Conservation (phyloP, 1,140 invertebrate species). For the Anastrepha ludens region DNA sequence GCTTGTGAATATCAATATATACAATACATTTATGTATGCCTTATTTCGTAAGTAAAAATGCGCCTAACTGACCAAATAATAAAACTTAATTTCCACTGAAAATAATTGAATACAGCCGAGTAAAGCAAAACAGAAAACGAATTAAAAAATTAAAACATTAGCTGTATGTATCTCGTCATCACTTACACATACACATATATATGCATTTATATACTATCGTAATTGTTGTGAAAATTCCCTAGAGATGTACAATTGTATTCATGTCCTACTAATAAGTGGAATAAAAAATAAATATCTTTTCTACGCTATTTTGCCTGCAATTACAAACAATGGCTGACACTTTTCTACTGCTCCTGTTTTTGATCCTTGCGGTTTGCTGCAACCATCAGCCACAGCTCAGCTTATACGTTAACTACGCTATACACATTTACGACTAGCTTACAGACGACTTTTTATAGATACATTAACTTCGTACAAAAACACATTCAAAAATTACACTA, state of each 20-base stretch:
- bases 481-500: constrained; percentile 46
- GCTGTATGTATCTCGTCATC: no score
- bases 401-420: not conserved
- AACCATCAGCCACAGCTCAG: not conserved
- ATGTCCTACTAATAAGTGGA: constrained; percentile 11
- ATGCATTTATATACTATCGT: not conserved
- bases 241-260: constrained; percentile 30
- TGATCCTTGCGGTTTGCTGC: not conserved
- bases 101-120: not conserved
- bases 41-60: not conserved
- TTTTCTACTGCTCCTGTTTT: not conserved
- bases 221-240: constrained; percentile 26
- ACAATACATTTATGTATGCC: not conserved
- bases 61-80: not conserved
- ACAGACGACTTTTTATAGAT: not conserved
- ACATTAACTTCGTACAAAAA: constrained; percentile 40
- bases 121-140: no score
- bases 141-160: no score
- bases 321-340: constrained; percentile 1
- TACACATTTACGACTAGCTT: constrained; percentile 25
- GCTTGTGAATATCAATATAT: not conserved
- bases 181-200: not conserved
- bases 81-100: not conserved
- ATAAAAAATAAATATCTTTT: constrained; percentile 24
- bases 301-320: not conserved